phyloP scores from a whole-genome alignment of 1,140 invertebrate species.

The Drosophila lacteicornis region DNA sequence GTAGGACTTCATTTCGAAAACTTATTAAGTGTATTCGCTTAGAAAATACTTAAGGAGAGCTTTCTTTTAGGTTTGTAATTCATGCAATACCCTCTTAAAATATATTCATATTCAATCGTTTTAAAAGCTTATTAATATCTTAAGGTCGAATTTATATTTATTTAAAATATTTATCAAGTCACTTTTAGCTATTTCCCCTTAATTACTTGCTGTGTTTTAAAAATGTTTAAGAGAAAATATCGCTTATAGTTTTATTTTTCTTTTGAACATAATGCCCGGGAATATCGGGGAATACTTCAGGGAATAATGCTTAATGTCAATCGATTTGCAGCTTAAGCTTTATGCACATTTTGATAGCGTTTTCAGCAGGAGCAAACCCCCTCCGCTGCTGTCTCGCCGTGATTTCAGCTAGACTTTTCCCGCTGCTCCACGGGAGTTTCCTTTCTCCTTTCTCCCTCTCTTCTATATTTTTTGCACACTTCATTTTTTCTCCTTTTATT shows the following conservation, averaged over 20 bases:
- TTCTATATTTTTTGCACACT: constrained; percentile 17
- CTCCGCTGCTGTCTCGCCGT: constrained; percentile 15
- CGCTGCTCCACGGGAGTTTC: background rate
- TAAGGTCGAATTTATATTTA: too few species aligned
- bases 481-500: constrained; percentile 4
- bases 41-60: background rate
- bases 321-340: constrained; percentile 43
- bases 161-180: background rate
- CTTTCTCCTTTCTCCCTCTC: background rate
- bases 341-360: constrained; percentile 36
- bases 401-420: constrained; percentile 37
- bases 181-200: background rate
- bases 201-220: background rate
- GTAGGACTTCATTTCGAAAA: background rate
- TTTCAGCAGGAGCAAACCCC: background rate
- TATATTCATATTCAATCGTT: too few species aligned
- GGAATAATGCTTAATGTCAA: constrained; percentile 38
- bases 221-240: background rate
- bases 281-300: constrained; percentile 1
- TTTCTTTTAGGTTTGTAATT: too few species aligned
- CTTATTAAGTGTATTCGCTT: background rate
- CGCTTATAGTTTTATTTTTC: background rate
- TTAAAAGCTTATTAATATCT: too few species aligned
- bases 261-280: background rate
- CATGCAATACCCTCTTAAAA: too few species aligned